These are phyloP conservation scores for Pan troglodytes DNA, from an alignment of 2,113 vertebrate genomes.

Conservation along the genomic window DNA sequence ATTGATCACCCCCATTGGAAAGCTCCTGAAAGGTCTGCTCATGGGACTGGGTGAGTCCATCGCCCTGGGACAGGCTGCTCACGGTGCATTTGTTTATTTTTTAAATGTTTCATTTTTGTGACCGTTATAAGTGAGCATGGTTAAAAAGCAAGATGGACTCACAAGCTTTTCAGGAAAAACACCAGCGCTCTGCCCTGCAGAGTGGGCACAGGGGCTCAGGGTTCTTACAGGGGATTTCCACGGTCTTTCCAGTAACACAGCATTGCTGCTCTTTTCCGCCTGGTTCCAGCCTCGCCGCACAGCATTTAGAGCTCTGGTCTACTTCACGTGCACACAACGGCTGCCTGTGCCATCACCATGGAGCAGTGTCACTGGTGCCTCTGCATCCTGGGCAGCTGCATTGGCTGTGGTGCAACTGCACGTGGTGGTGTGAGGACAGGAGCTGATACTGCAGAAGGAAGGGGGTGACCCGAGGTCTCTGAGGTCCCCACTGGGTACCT, in stretches of 20 bases:
- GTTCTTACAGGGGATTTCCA: not conserved
- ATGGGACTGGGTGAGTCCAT: too few relatives aligned
- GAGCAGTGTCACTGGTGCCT: not conserved
- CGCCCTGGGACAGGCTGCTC: not conserved
- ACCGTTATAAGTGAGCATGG: not conserved
- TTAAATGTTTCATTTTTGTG: not conserved
- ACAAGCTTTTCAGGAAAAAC: not conserved
- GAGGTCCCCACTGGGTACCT: too few relatives aligned
- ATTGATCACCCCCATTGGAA: not conserved
- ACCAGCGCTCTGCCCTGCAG: not conserved
- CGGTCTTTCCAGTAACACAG: not conserved
- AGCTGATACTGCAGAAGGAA: not conserved
- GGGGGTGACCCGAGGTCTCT: accelerated
- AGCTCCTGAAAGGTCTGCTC: not conserved
- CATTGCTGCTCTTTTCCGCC: too few relatives aligned
- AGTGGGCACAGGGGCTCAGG: too few relatives aligned
- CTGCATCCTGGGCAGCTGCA: not conserved
- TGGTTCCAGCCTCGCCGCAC: not conserved
- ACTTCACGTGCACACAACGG: accelerated
- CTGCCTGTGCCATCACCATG: accelerated
- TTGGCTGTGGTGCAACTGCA: accelerated
- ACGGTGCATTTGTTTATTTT: not conserved
- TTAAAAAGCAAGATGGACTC: not conserved
- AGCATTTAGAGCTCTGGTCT: not conserved
- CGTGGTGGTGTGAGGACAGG: not conserved